Base-by-base conservation (phyloP, 1,140 invertebrate genomes). In the Trigoniulus corallinus region DNA sequence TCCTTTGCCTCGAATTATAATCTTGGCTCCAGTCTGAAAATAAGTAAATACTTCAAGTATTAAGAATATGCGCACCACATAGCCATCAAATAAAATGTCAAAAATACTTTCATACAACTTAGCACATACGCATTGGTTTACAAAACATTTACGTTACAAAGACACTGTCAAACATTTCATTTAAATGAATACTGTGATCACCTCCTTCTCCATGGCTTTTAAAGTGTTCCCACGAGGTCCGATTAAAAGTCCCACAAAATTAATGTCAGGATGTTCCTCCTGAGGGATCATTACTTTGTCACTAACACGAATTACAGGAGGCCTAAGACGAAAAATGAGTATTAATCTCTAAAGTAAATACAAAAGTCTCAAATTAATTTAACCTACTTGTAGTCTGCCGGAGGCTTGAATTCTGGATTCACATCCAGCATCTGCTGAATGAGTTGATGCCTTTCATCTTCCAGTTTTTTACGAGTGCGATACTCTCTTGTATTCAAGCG, bases 211-310 rank as follows among this genome's bases (percentile, higher is more conserved):
- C 50, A 77, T 62, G 47, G 64, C 67, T 77, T 99, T 99, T 26
- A 99, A 73, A n/a, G 95, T 99, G 67, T 98, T 99, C 59, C 96
- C 96, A 61, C 96, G 78, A 46, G 96, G 96, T 29, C 96, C 96
- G 70, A 99, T 99, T 21, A 99, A 73, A 25, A 99, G 74, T 1
- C 96, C 96, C 54, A 99, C 95, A 74, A 99, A 99, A 71, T 99
- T 99, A 51, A 99, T 98, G 65, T 98, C 93, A 22, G 96, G 96
- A 76, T 98, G 89, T 64, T 98, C 88, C 64, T 99, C 96, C 73
- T 99, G 96, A 20, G 96, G 96, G 66, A 99, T 97, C 79, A 94
- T 87, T 50, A 97, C 92, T 72, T 98, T 97, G 65, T 98, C 95
- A 68, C 87, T 91, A 22, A 98, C 89, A 58, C 91, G 78, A 47